Evolutionary conservation across 2,113 vertebrate species (phyloP), one percentile per base, ranked within the genome.

Genomic region (Phalacrocorax carbo): DNA sequence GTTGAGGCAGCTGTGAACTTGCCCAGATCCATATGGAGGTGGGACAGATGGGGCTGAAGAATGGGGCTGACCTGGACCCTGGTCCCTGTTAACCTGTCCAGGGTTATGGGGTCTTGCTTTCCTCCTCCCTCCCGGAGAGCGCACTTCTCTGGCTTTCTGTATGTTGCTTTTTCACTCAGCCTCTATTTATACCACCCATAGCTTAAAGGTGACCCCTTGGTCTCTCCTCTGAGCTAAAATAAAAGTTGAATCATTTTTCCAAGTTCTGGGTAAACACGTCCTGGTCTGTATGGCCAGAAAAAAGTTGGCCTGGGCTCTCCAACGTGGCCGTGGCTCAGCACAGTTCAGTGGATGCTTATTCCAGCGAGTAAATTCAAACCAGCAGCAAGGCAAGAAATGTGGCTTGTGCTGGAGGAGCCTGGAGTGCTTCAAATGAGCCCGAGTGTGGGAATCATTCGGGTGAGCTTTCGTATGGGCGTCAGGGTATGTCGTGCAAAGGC

Each of bases 181-280:
- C 79, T 92, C 86, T 91, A 83, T 95, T 95, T 92, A 64, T 84
- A 75, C 89, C 80, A 55, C 38, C 60, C 72, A 62, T 42, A 81
- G 82, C 94, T 91, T 95, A 78, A 84, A 94, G 91, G 88, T 94
- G 93, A 96, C 88, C 94, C 69, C 60, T 83, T 68, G 86, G 69
- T 88, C 79, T 69, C 85, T 72, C 40, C 54, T 81, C 29, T 55
- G 75, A 91, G 89, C 93, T 95, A 88, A 92, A 96, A 94, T 83
- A 78, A 91, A 94, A 94, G 18, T 44, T 23, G 36, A 88, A 78
- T 86, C 10, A 0, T 94, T 91, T 95, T 88, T 95, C 95, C 10
- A 1, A 81, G 80, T 42, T 51, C 60, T 86, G 91, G 68, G 80
- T 94, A 91, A 96, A 92, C 83, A 81, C 4, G 0, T 71, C 65